Conservation (phyloP, 2,888 invertebrate species). For the Sarcophaga variegata region DNA sequence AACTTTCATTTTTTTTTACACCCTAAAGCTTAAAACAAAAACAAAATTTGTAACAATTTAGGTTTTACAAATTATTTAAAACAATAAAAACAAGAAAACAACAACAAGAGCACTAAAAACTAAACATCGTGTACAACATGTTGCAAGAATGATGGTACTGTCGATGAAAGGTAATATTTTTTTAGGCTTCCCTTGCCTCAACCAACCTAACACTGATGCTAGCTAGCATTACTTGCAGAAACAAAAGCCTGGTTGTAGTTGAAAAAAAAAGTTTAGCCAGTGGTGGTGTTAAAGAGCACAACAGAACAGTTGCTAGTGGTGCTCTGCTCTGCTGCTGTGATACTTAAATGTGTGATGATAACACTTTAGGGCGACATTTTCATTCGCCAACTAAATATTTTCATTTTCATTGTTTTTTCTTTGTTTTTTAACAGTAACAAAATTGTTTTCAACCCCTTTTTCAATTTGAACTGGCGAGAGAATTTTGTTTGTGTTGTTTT, state of each 20-base stretch:
- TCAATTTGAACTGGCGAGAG: not conserved
- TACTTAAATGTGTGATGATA: constrained; percentile 63
- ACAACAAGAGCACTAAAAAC: constrained; percentile 13
- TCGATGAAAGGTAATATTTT: constrained; percentile 49
- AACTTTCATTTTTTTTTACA: constrained; percentile 22
- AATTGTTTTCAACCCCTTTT: constrained; percentile 18
- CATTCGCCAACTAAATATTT: constrained; percentile 34
- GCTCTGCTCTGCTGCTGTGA: constrained; percentile 31
- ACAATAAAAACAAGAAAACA: constrained; percentile 33
- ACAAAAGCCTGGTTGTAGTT: not conserved
- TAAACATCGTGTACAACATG: constrained; percentile 14
- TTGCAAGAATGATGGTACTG: constrained; percentile 33
- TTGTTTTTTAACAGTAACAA: constrained; percentile 15
- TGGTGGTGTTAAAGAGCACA: not conserved
- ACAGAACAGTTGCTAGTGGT: not conserved
- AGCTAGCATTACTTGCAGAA: too few species aligned
- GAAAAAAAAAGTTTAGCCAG: not conserved
- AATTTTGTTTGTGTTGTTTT: not conserved
- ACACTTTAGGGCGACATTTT: constrained; percentile 59
- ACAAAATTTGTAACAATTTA: constrained; percentile 46
- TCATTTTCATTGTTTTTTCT: not conserved
- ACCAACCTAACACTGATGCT: too few species aligned
- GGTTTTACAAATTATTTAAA: constrained; percentile 51
- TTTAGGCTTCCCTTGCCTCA: too few species aligned
- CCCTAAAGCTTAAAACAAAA: constrained; percentile 12